Evolutionary conservation across 2,797 vertebrate genomes (phyloP).

Genomic region (Halcyon chelicuti): DNA sequence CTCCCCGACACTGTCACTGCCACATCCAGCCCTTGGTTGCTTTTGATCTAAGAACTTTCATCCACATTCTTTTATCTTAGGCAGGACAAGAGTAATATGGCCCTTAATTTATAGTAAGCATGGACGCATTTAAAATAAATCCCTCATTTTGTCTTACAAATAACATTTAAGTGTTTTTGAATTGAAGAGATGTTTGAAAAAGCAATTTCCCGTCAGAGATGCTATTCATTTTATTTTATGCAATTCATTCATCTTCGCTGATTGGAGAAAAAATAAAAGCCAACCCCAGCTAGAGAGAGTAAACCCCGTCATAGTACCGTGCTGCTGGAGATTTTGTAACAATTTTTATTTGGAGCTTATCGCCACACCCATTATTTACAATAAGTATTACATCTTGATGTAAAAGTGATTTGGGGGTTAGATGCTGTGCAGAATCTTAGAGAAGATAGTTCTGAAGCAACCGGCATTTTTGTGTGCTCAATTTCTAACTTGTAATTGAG

Average conservation of each 20-base stretch:
- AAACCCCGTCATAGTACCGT: background rate
- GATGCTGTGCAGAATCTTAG: background rate
- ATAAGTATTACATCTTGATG: background rate
- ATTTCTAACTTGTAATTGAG: background rate
- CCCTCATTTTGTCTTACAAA: constrained; percentile 35
- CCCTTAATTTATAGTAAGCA: constrained; percentile 41
- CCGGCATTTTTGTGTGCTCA: background rate
- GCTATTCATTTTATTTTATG: constrained; percentile 59
- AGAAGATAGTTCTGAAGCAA: background rate
- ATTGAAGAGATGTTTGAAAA: constrained; percentile 51
- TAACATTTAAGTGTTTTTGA: constrained; percentile 46
- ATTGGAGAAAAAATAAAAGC: constrained; percentile 32
- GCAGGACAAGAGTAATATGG: constrained; percentile 13
- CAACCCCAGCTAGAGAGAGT: background rate
- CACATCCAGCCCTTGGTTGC: background rate
- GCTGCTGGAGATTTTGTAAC: background rate
- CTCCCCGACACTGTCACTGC: background rate
- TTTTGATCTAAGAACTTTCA: constrained; percentile 25
- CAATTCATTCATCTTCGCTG: constrained; percentile 49
- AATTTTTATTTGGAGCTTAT: background rate
- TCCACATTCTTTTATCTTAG: constrained; percentile 22
- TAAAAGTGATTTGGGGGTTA: background rate
- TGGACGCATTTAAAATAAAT: constrained; percentile 33
- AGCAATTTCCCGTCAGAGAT: background rate
- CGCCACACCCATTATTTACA: background rate